A percentile compares a stretch with the other conserved stretches of the same genome.
Conservation (phyloP, 2,113 vertebrate genomes). For the Epinephelus lanceolatus region DNA sequence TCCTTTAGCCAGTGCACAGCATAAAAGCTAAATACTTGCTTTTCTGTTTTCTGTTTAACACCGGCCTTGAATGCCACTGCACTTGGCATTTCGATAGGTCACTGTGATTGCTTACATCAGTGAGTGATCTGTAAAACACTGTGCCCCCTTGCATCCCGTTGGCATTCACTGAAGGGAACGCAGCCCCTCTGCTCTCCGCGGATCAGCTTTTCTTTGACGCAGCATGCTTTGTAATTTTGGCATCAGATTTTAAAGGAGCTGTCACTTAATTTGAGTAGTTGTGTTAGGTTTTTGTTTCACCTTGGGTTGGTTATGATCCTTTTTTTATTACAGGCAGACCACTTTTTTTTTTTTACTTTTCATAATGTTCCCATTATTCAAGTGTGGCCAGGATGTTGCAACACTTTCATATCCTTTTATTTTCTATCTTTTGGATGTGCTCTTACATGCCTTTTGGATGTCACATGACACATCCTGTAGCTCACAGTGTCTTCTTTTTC, state of each 20-base stretch:
- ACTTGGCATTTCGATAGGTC: conserved; percentile 65
- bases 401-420: conserved; percentile 34
- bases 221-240: conserved; percentile 10
- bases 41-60: conserved; percentile 13
- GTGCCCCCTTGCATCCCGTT: conserved; percentile 30
- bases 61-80: conserved; percentile 21
- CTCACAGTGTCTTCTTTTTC: neutral
- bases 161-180: conserved; percentile 35
- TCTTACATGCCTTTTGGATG: neutral
- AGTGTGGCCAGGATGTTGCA: conserved; percentile 2
- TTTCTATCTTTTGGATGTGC: neutral
- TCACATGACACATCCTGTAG: neutral
- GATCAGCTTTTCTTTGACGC: conserved; percentile 12
- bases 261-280: conserved; percentile 22
- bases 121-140: conserved; percentile 38
- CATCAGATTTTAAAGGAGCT: conserved; percentile 12
- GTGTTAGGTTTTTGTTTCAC: neutral
- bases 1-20: neutral
- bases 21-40: neutral
- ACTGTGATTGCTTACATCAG: conserved; percentile 47
- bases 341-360: neutral
- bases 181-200: conserved; percentile 18
- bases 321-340: neutral
- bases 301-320: neutral
- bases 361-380: neutral